Conservation (phyloP, 2,888 invertebrate genomes). For the Cacoxenus indagator region DNA sequence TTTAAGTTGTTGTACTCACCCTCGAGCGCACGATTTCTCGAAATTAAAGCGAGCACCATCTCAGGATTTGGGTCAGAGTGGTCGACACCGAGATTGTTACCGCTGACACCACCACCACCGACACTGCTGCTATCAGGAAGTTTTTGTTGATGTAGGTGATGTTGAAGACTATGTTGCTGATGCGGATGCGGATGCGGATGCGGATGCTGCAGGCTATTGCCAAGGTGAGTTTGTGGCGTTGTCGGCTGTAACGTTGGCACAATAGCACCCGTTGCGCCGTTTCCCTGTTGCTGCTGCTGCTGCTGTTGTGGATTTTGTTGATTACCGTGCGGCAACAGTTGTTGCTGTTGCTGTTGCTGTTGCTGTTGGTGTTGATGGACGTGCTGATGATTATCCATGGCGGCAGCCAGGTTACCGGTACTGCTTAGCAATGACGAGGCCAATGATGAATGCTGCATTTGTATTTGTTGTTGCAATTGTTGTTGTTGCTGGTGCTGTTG, state of each 20-base stretch:
- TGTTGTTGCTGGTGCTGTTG: conserved; percentile 40
- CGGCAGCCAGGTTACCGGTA: conserved; percentile 38
- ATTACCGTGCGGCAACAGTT: conserved; percentile 48
- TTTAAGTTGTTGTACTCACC: conserved; percentile 74
- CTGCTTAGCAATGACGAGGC: conserved; percentile 41
- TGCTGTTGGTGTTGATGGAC: conserved; percentile 39
- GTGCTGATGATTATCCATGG: conserved; percentile 57
- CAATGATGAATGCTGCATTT: conserved; percentile 41
- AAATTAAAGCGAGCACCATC: conserved; percentile 85
- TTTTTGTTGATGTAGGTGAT: conserved; percentile 8
- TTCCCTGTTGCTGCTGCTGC: conserved; percentile 50
- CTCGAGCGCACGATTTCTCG: conserved; percentile 90
- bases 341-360: conserved; percentile 45
- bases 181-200: conserved; percentile 11
- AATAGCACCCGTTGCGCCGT: background rate
- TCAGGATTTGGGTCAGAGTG: conserved; percentile 82
- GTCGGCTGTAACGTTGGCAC: conserved; percentile 21
- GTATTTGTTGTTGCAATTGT: conserved; percentile 40
- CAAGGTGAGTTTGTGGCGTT: conserved; percentile 29
- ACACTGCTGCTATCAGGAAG: conserved; percentile 12
- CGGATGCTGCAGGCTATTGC: conserved; percentile 35
- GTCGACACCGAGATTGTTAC: conserved; percentile 41
- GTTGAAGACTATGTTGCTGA: conserved; percentile 42
- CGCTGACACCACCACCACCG: conserved; percentile 18
- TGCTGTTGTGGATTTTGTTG: conserved; percentile 48